phyloP scores from a whole-genome alignment of 2,113 vertebrate genomes.

The Sinocyclocheilus grahami region DNA sequence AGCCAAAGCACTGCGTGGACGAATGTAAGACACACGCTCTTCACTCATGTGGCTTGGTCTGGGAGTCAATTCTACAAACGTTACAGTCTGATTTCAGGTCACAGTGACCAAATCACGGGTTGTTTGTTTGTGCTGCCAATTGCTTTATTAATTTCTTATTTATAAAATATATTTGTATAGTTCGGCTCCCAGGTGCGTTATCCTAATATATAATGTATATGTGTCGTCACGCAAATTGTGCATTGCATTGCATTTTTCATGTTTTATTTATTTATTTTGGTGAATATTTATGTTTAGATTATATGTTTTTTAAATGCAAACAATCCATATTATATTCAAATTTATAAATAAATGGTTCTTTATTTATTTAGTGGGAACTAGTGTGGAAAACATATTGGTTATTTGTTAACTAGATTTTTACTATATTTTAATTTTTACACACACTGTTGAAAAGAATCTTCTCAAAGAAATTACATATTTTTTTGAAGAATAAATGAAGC shows the following conservation, averaged over 20 bases:
- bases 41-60: neutral
- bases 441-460: neutral
- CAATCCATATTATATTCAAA: no score
- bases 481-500: neutral
- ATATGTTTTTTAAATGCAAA: no score
- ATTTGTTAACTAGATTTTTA: neutral
- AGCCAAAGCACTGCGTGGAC: constrained; percentile 94
- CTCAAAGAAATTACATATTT: neutral
- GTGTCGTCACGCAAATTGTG: neutral
- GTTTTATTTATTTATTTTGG: neutral
- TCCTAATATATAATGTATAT: neutral
- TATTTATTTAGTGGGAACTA: no score
- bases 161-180: neutral
- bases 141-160: neutral
- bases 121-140: neutral
- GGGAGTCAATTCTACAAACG: neutral
- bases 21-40: constrained; percentile 82
- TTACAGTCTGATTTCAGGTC: neutral
- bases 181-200: neutral
- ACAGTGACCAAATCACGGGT: neutral
- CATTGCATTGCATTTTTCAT: neutral
- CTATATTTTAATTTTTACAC: neutral
- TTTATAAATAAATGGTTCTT: no score
- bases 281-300: neutral
- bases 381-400: no score